A percentile compares a stretch with the other conserved stretches of the same genome.
These are phyloP conservation scores for Notamacropus eugenii DNA, from an alignment of 2,797 vertebrate genomes.

Conservation along the genomic window DNA sequence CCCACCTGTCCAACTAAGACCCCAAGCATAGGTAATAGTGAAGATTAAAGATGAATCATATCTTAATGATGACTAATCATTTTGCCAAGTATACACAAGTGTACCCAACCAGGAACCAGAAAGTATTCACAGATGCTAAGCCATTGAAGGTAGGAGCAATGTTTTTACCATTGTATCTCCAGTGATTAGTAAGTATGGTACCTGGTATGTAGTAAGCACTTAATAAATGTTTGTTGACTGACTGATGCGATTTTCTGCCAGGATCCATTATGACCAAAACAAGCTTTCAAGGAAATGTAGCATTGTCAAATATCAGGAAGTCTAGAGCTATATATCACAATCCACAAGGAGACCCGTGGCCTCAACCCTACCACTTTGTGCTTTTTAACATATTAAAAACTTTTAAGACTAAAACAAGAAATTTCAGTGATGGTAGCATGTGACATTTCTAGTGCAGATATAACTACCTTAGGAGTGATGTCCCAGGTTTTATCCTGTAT, in stretches of 20 bases:
- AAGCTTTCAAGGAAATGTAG: background rate
- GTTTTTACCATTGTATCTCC: background rate
- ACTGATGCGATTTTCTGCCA: background rate
- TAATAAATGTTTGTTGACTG: background rate
- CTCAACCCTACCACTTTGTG: background rate
- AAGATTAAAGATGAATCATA: background rate
- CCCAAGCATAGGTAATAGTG: background rate
- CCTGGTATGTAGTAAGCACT: background rate
- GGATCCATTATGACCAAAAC: background rate
- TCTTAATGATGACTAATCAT: background rate
- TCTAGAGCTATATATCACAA: background rate
- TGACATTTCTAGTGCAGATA: background rate
- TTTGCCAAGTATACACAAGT: background rate
- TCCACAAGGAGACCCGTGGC: background rate
- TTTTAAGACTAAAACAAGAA: background rate
- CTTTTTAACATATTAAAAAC: background rate
- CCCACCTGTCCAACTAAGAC: background rate
- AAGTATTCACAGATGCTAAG: background rate
- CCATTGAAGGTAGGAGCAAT: background rate
- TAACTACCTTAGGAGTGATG: background rate
- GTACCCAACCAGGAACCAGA: background rate
- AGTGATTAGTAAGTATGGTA: background rate
- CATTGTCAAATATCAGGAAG: background rate
- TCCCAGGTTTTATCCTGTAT: background rate
- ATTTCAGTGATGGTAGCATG: background rate